Conservation (phyloP, 2,888 invertebrate genomes). For the Amiota mariae region DNA sequence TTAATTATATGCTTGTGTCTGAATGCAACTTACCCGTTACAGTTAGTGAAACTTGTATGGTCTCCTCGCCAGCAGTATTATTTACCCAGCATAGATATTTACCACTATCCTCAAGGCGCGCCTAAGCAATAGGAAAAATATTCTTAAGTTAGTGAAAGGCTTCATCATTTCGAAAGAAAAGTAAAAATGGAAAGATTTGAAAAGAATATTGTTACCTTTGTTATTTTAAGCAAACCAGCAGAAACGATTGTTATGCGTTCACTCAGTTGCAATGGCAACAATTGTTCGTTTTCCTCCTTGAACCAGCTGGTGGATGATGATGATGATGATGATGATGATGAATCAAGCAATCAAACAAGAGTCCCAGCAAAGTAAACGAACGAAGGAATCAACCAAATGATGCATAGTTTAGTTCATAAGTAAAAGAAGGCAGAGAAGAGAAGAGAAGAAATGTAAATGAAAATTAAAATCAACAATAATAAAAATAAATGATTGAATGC, state of each 20-base stretch:
- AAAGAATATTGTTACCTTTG: slow-evolving; percentile 74
- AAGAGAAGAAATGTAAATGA: too few relatives aligned
- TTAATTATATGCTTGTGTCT: too few relatives aligned
- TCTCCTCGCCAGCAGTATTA: slow-evolving; percentile 89
- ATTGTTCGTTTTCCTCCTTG: slow-evolving; percentile 82
- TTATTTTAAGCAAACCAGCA: slow-evolving; percentile 80
- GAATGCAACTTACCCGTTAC: slow-evolving; percentile 79
- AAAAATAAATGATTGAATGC: too few relatives aligned
- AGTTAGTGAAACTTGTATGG: slow-evolving; percentile 83
- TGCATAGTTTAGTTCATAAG: slow-evolving; percentile 37
- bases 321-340: neutral
- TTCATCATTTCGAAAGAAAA: neutral
- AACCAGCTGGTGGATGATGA: slow-evolving; percentile 78
- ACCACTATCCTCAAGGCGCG: slow-evolving; percentile 85
- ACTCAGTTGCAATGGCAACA: slow-evolving; percentile 80
- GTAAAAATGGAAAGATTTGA: neutral
- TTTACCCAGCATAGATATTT: slow-evolving; percentile 92
- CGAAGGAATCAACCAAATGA: slow-evolving; percentile 22
- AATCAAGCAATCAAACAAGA: neutral
- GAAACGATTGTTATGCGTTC: slow-evolving; percentile 77
- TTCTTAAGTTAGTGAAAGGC: neutral
- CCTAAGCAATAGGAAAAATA: slow-evolving; percentile 53
- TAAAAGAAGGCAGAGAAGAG: too few relatives aligned
- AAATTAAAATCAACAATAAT: too few relatives aligned
- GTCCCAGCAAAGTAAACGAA: neutral